A percentile compares a stretch with the other conserved stretches of the same genome.
Evolutionary conservation across 2,888 invertebrate species (phyloP).

Genomic region (Latheticus oryzae): DNA sequence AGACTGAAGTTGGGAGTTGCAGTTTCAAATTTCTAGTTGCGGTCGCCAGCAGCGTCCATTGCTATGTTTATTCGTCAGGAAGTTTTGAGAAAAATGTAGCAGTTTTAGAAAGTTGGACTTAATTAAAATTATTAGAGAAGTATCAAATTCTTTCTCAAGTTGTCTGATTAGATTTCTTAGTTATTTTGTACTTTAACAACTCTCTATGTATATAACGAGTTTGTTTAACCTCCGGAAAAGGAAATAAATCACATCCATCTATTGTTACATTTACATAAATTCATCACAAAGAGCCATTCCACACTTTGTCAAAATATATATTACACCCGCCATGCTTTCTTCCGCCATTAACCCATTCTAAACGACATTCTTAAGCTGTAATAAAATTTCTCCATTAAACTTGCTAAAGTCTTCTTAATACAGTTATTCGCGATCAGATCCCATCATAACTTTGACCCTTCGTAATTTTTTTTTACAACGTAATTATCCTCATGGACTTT

Average conservation of each 20-base stretch:
- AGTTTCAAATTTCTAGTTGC: slow-evolving; percentile 28
- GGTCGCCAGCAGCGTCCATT: slow-evolving; percentile 25
- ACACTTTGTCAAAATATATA: too few species aligned
- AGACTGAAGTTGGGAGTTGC: slow-evolving; percentile 36
- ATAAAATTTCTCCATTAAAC: slow-evolving; percentile 41
- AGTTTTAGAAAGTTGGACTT: too few species aligned
- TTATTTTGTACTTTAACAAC: too few species aligned
- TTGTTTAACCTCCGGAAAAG: too few species aligned
- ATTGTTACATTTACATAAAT: too few species aligned
- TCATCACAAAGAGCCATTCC: too few species aligned
- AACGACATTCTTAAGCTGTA: slow-evolving; percentile 37
- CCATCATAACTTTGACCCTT: slow-evolving; percentile 32
- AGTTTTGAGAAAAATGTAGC: too few species aligned
- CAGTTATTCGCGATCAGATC: slow-evolving; percentile 39
- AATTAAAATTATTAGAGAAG: too few species aligned
- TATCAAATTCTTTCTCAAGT: too few species aligned
- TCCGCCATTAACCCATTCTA: slow-evolving; percentile 26
- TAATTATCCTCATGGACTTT: slow-evolving; percentile 58
- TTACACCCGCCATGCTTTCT: slow-evolving; percentile 5
- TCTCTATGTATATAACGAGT: too few species aligned
- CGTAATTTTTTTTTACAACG: slow-evolving; percentile 59
- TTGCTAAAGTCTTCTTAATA: slow-evolving; percentile 39
- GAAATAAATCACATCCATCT: too few species aligned
- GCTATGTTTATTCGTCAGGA: slow-evolving; percentile 22
- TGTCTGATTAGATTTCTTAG: too few species aligned